phyloP scores from a whole-genome alignment of 1,140 invertebrate genomes.

The Drosophila ercepeae region DNA sequence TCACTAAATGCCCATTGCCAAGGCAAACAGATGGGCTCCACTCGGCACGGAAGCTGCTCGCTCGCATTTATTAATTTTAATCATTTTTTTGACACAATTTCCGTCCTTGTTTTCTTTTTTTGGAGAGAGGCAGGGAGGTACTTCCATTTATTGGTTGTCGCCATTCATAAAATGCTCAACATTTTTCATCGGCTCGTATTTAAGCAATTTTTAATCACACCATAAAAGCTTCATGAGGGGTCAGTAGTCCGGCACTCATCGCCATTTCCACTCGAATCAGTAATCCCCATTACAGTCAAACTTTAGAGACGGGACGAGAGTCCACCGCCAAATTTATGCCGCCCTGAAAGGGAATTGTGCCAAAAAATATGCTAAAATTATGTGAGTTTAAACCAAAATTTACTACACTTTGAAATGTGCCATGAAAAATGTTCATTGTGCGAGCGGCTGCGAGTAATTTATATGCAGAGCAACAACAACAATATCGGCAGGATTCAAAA shows the following conservation, averaged over 20 bases:
- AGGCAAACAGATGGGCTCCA: constrained; percentile 44
- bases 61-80: constrained; percentile 79
- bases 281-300: constrained; percentile 47
- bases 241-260: neutral
- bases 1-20: constrained; percentile 67
- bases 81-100: constrained; percentile 60
- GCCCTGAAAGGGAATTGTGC: constrained; percentile 13
- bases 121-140: neutral
- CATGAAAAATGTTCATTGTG: constrained; percentile 75
- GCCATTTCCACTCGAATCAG: constrained; percentile 15
- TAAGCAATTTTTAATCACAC: constrained; percentile 78
- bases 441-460: constrained; percentile 58
- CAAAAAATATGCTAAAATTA: constrained; percentile 54
- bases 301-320: constrained; percentile 5
- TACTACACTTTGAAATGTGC: constrained; percentile 75
- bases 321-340: constrained; percentile 46
- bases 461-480: constrained; percentile 37
- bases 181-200: constrained; percentile 62
- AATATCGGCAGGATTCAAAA: constrained; percentile 14
- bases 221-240: constrained; percentile 42
- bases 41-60: constrained; percentile 38
- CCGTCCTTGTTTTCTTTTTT: constrained; percentile 17
- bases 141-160: constrained; percentile 20
- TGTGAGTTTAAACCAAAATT: constrained; percentile 77
- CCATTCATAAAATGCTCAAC: constrained; percentile 39